Conservation (phyloP, 2,797 vertebrate species). For the Orestias chungarensis region DNA sequence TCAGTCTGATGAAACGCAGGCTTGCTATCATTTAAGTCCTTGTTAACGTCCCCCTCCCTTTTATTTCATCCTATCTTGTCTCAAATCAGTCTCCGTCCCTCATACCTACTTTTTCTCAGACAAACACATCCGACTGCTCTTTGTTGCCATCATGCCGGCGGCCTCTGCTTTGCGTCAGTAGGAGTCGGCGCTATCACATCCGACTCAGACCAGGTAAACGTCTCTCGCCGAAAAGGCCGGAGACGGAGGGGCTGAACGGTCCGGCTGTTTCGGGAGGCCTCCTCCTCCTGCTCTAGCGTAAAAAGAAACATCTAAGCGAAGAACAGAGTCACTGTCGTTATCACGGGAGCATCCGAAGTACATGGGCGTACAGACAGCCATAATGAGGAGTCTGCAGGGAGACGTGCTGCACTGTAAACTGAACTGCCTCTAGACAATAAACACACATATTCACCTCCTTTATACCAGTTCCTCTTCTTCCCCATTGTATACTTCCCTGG, state of each 20-base stretch:
- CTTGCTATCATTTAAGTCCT: conserved; percentile 22
- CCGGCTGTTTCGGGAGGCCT: conserved; percentile 14
- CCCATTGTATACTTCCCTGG: conserved; percentile 9
- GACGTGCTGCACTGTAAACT: conserved; percentile 47
- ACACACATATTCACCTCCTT: conserved; percentile 51
- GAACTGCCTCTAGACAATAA: conserved; percentile 54
- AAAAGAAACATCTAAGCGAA: conserved; percentile 19
- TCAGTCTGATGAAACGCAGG: conserved; percentile 21
- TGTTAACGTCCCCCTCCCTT: conserved; percentile 43
- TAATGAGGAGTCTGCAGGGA: conserved; percentile 50
- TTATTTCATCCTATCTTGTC: conserved; percentile 44
- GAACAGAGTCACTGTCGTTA: conserved; percentile 25
- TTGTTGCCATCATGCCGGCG: conserved; percentile 53
- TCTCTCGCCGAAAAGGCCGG: conserved; percentile 22
- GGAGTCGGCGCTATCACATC: conserved; percentile 49
- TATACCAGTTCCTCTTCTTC: conserved; percentile 22
- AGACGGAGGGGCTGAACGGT: conserved; percentile 42
- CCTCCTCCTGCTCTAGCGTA: conserved; percentile 8
- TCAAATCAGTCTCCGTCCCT: conserved; percentile 16
- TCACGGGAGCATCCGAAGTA: conserved; percentile 32
- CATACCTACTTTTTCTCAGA: conserved; percentile 8
- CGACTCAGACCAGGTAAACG: conserved; percentile 41
- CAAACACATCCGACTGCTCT: conserved; percentile 27
- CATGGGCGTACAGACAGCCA: conserved; percentile 35
- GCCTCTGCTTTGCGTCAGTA: conserved; percentile 52